Base-by-base conservation (phyloP, 2,888 invertebrate species). In the Eudemis profundana region DNA sequence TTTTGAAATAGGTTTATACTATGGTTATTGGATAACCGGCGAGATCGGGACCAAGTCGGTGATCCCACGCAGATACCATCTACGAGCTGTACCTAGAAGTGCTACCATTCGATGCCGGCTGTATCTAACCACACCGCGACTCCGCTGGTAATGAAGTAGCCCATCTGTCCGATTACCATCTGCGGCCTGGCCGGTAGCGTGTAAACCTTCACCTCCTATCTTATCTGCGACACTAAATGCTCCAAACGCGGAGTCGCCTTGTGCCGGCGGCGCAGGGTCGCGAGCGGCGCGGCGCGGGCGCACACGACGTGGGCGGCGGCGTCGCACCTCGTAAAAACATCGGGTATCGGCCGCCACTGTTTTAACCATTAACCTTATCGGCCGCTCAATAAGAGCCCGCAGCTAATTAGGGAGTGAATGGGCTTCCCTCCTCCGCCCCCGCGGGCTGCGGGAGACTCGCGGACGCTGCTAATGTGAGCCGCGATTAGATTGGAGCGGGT, bases 151-250 rank as follows among this genome's bases (percentile, higher is more conserved):
- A 49, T 49, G 49, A 49, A 49, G 40, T 19, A 51, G 36, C 51
- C 50, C 33, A 51, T 53, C 21, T 21, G 36, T 53, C 54, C 7
- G 29, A 56, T 56, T 44, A 56, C 54, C 27, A 56, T 56, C 42
- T 17, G 2, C 23, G 53, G 17, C n/a, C 27, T 62, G 67, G 53
- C 50, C 65, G 68, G 61, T 38, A 60, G 56, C 64, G 50, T 57
- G 57, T 62, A 68, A 64, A 59, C 69, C 68, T 69, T 68, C 70
- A 70, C 70, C 77, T 47, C 15, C 54, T 81, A 83, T 85, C 86
- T 86, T 83, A 86, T 83, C 85, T 75, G 72, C 68, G 71, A 85
- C 83, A 83, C 77, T 76, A 79, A 81, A 78, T 69, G 75, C 79
- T 79, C 72, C 72, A 75, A 78, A 74, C 74, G 70, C 72, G 70